Evolutionary conservation across 2,888 invertebrate genomes (phyloP).

Genomic region (Tortrix viridana): DNA sequence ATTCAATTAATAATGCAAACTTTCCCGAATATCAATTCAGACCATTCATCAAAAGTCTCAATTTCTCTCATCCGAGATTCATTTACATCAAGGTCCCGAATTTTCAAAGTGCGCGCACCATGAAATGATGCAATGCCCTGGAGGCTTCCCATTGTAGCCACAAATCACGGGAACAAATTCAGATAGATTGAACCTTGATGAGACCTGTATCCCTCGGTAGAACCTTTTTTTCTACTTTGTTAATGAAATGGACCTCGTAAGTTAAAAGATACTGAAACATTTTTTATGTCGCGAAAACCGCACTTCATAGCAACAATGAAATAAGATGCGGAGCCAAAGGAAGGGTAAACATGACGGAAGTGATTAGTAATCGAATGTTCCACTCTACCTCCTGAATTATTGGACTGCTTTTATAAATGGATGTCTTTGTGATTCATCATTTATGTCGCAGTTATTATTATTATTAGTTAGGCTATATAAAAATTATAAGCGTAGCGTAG

Average conservation of each 20-base stretch:
- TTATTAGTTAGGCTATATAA: too few species aligned
- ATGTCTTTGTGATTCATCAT: too few species aligned
- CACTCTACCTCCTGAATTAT: too few species aligned
- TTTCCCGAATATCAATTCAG: constrained; percentile 30
- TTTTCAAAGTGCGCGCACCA: constrained; percentile 17
- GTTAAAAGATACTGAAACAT: neutral
- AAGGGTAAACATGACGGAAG: too few species aligned
- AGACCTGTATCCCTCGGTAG: constrained; percentile 24
- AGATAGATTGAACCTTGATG: constrained; percentile 29
- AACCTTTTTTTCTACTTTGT: constrained; percentile 23
- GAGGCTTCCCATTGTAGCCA: constrained; percentile 27
- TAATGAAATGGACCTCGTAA: constrained; percentile 18
- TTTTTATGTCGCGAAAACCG: neutral
- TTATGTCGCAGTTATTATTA: too few species aligned
- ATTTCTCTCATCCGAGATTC: constrained; percentile 22
- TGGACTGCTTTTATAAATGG: too few species aligned
- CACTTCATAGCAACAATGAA: neutral
- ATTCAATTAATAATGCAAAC: constrained; percentile 34
- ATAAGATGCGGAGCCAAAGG: neutral
- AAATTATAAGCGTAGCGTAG: too few species aligned
- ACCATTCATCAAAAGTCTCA: constrained; percentile 31
- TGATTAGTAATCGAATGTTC: too few species aligned
- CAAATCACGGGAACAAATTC: constrained; percentile 30
- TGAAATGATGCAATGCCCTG: constrained; percentile 32
- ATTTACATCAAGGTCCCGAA: constrained; percentile 29